phyloP scores from a whole-genome alignment of 2,113 vertebrate species.

The Nothobranchius kuhntae region DNA sequence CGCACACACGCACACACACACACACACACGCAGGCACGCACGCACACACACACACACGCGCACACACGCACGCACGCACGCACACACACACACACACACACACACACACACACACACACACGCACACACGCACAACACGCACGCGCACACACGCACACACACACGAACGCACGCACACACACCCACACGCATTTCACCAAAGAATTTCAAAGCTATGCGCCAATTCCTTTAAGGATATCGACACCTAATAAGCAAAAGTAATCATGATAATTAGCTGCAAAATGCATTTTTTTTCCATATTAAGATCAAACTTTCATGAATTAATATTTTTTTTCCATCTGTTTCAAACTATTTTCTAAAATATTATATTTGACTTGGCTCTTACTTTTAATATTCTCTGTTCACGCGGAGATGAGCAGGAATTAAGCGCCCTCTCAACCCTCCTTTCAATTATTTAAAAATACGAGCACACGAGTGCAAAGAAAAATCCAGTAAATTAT shows the following conservation, averaged over 20 bases:
- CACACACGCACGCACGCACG: slow-evolving; percentile 47
- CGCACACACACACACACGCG: slow-evolving; percentile 30
- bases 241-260: slow-evolving; percentile 7
- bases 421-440: slow-evolving; percentile 59
- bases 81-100: slow-evolving; percentile 25
- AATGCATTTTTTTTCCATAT: too few species aligned
- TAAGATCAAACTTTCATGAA: background rate
- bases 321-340: background rate
- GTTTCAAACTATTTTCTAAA: background rate
- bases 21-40: slow-evolving; percentile 46
- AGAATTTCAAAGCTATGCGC: slow-evolving; percentile 39
- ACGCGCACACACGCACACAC: slow-evolving; percentile 19
- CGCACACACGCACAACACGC: slow-evolving; percentile 15
- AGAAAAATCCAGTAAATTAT: slow-evolving; percentile 75
- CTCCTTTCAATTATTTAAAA: slow-evolving; percentile 65
- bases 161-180: slow-evolving; percentile 44
- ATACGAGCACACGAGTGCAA: slow-evolving; percentile 52
- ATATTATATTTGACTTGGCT: slow-evolving; percentile 14
- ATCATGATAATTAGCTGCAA: too few species aligned
- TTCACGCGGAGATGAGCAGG: slow-evolving; percentile 32
- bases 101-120: slow-evolving; percentile 41
- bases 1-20: slow-evolving; percentile 35
- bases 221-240: slow-evolving; percentile 27
- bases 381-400: slow-evolving; percentile 25
- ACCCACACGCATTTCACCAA: slow-evolving; percentile 5